A percentile compares a stretch with the other conserved stretches of the same genome.
phyloP scores from a whole-genome alignment of 2,888 invertebrate species.

The Ophion ellenae region DNA sequence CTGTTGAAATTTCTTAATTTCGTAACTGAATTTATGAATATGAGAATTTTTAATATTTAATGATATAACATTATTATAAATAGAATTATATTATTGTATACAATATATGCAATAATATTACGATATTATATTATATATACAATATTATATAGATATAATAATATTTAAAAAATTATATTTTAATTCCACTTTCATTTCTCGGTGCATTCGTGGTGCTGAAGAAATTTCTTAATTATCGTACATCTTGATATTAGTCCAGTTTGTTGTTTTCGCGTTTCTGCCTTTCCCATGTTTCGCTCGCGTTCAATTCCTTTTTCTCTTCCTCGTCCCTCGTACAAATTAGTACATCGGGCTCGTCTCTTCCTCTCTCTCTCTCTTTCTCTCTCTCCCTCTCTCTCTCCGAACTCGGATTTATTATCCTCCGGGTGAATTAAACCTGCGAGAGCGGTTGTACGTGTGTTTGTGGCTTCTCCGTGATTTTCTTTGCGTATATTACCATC shows the following conservation, averaged over 20 bases:
- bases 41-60: no score
- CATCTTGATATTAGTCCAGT: conserved; percentile 15
- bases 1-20: no score
- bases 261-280: conserved; percentile 8
- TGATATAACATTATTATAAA: no score
- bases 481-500: conserved; percentile 29
- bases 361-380: not conserved
- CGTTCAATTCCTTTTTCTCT: conserved; percentile 20
- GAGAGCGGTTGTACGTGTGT: conserved; percentile 25
- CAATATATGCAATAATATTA: no score
- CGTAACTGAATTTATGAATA: no score
- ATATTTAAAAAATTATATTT: not conserved
- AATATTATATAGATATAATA: no score
- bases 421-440: conserved; percentile 49
- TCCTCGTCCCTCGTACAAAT: conserved; percentile 18
- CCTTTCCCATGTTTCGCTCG: conserved; percentile 6
- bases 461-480: conserved; percentile 26
- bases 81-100: no score
- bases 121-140: no score
- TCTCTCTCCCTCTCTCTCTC: conserved; percentile 14
- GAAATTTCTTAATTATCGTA: conserved; percentile 22
- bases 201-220: not conserved
- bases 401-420: conserved; percentile 57
- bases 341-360: conserved; percentile 27
- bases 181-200: not conserved